phyloP scores from a whole-genome alignment of 2,888 invertebrate species.

The Mactromeris polynyma region DNA sequence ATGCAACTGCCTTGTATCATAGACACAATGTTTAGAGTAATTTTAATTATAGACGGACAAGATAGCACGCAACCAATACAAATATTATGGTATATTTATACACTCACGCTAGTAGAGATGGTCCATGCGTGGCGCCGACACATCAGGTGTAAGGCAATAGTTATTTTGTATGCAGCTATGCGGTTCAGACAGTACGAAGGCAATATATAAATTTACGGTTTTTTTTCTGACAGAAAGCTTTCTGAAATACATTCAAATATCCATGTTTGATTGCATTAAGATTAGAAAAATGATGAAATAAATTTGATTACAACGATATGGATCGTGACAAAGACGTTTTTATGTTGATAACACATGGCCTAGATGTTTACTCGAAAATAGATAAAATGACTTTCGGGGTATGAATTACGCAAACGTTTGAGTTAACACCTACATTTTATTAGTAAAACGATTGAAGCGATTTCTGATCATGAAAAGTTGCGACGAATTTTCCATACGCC shows the following conservation, averaged over 20 bases:
- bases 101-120: neutral
- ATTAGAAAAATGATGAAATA: neutral
- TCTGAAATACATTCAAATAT: neutral
- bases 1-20: neutral
- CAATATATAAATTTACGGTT: neutral
- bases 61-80: neutral
- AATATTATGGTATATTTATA: conserved; percentile 2
- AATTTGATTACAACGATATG: neutral
- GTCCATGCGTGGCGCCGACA: neutral
- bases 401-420: neutral
- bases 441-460: no score
- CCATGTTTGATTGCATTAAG: neutral
- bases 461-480: no score
- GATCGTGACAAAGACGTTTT: neutral
- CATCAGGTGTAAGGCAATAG: neutral
- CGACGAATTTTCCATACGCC: no score
- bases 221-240: neutral
- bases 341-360: neutral
- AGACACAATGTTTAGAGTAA: neutral
- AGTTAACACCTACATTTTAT: no score
- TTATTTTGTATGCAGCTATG: no score
- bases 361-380: neutral
- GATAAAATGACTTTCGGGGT: neutral
- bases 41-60: neutral
- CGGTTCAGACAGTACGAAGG: neutral